These are phyloP conservation scores for Lanius ludovicianus DNA, from an alignment of 2,113 vertebrate species.

Conservation along the genomic window DNA sequence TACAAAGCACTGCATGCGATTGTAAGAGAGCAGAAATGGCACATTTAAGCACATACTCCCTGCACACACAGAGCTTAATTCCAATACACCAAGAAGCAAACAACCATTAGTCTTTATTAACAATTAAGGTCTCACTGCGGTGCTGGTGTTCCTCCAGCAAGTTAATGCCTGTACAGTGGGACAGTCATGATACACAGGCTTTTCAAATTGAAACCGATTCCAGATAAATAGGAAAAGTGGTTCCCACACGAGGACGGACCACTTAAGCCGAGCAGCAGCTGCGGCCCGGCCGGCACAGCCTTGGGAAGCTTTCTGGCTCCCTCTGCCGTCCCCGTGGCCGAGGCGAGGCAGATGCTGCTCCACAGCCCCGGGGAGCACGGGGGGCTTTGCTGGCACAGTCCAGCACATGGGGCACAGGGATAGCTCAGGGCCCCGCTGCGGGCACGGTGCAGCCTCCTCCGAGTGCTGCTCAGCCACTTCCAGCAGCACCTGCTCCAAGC, in stretches of 20 bases:
- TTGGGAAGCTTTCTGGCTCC: conserved; percentile 16
- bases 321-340: neutral
- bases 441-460: neutral
- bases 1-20: neutral
- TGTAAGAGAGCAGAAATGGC: neutral
- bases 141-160: neutral
- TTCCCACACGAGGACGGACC: neutral
- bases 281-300: neutral
- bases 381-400: fast-evolving
- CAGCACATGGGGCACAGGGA: fast-evolving
- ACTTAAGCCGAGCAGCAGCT: fast-evolving
- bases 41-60: neutral
- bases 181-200: neutral
- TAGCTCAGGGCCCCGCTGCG: neutral
- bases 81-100: neutral
- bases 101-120: neutral
- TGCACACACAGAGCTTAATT: neutral
- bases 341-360: fast-evolving
- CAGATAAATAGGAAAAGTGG: fast-evolving
- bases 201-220: neutral
- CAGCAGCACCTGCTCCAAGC: neutral
- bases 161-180: neutral
- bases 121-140: neutral
- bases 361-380: fast-evolving
- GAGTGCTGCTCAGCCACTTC: neutral